Percentiles rank a stretch among this genome's conserved stretches.
Conservation (phyloP, 2,888 invertebrate species). For the Cerastis rubricosa region DNA sequence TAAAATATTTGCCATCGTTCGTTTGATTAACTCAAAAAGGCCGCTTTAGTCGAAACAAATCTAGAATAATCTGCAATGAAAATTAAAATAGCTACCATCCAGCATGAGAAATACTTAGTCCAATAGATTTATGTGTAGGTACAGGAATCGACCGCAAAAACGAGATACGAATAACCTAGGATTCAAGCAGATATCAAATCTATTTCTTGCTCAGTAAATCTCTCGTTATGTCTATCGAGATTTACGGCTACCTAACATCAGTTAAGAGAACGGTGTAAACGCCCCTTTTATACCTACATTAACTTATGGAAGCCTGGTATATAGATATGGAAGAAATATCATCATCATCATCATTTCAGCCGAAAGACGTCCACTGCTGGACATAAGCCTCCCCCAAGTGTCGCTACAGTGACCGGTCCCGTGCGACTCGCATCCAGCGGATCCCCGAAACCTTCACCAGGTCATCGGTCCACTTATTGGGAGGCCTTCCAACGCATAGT, state of each 20-base stretch:
- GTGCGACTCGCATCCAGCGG: too few species aligned
- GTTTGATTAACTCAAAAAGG: too few species aligned
- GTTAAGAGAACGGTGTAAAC: slow-evolving; percentile 41
- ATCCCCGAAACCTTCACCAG: too few species aligned
- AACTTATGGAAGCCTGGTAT: slow-evolving; percentile 42
- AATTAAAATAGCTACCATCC: neutral
- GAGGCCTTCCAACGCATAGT: too few species aligned
- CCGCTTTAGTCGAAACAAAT: too few species aligned
- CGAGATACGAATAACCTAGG: slow-evolving; percentile 34
- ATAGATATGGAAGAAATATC: neutral
- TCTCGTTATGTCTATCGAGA: slow-evolving; percentile 36
- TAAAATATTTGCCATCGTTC: too few species aligned
- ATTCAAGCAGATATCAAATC: slow-evolving; percentile 46
- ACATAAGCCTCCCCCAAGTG: too few species aligned
- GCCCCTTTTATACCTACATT: slow-evolving; percentile 32
- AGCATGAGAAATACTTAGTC: neutral
- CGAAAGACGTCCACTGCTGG: too few species aligned
- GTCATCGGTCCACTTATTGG: too few species aligned
- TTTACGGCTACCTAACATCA: slow-evolving; percentile 43
- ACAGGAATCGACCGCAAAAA: slow-evolving; percentile 33
- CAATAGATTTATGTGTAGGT: slow-evolving; percentile 38
- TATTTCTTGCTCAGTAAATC: slow-evolving; percentile 57
- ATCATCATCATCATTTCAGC: too few species aligned
- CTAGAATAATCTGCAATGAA: neutral
- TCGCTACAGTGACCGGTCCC: too few species aligned